Conservation (phyloP, 2,888 invertebrate species). For the Napeogenes inachia region DNA sequence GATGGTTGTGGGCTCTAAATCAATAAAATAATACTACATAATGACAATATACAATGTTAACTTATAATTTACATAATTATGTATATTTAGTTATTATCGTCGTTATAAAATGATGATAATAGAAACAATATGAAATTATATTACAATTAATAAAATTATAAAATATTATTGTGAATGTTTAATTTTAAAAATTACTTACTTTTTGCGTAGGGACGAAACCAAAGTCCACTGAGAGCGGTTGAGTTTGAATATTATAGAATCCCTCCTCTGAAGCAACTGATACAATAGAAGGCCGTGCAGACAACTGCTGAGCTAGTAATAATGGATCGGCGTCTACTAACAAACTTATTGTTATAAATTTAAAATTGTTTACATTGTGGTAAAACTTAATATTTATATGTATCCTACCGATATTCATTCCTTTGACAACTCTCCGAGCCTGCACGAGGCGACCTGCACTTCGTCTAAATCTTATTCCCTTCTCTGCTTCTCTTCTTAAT, state of each 20-base stretch:
- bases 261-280: constrained; percentile 72
- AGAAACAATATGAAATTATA: no score
- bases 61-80: no score
- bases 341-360: not conserved
- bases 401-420: constrained; percentile 65
- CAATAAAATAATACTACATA: constrained; percentile 1
- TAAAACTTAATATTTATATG: constrained; percentile 7
- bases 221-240: constrained; percentile 67
- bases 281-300: constrained; percentile 71
- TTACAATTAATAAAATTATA: no score
- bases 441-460: constrained; percentile 69
- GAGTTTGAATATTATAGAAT: constrained; percentile 57
- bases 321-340: constrained; percentile 65
- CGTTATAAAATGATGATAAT: no score
- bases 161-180: not conserved
- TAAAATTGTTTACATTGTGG: not conserved
- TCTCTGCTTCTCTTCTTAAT: constrained; percentile 66
- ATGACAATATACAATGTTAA: not conserved
- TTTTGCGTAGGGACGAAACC: constrained; percentile 67
- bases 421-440: constrained; percentile 65
- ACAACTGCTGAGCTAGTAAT: constrained; percentile 67
- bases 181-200: constrained; percentile 34
- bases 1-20: constrained; percentile 59
- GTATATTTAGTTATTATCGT: no score
- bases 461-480: constrained; percentile 64